Base-by-base conservation (phyloP, 2,113 vertebrate species). In the Petromus typicus region DNA sequence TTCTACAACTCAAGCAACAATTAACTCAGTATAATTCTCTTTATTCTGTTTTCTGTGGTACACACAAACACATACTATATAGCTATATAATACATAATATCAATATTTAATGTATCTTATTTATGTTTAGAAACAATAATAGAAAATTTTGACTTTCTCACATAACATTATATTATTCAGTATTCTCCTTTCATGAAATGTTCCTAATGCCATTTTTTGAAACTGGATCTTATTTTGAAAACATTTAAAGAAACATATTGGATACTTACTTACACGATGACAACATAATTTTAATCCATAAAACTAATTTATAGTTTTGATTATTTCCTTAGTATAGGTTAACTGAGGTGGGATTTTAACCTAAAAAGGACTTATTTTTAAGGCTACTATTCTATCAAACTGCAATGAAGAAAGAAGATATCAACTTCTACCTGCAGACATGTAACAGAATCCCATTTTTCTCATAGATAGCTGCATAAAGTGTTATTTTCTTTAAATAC, bases 281-380 rank as follows among this genome's bases (percentile, higher is more conserved):
- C 48, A 91, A 93, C n/a, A 78, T 67, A 78, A 93, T 80, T 96
- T 96, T 92, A 83, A 12, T 75, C 1, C 23, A 89, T 80, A 84
- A 95, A 87, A 69, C 48, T 86, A 61, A 43, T 61, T 16, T 71
- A 16, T 0, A 64, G 61, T 30, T 94, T 45, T 69, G 25, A 45
- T 75, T 75, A 48, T 78, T 93, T 89, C 75, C 64, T 79, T 89
- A 84, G 20, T 3, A 61, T 27, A 80, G 3, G 54, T 40, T 59
- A 93, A 59, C 67, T 86, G 22, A 89, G 85, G 37, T 51, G 0
- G 3, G 63, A 81, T 78, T 84, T 71, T 23, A 61, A 14, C 17
- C 71, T 90, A 20, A 61, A 89, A 90, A 88, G 23, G 2, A 71
- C 5, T 66, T 84, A 37, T 76, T 75, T 87, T 76, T 79, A 85